Base-by-base conservation (phyloP, 2,888 invertebrate genomes). In the Galerucella nymphaeae region DNA sequence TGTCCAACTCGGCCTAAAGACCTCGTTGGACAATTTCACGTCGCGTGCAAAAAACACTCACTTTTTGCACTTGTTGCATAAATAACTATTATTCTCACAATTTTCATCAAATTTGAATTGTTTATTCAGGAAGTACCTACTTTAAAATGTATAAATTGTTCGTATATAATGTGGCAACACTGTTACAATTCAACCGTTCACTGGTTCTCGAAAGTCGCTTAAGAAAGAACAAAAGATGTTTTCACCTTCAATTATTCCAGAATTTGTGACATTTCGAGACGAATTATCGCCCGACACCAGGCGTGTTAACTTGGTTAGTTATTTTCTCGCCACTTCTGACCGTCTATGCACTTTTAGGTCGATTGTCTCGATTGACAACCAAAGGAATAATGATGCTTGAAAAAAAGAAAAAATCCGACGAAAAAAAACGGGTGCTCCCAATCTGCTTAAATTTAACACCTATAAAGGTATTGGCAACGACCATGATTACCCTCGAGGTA, bases 251-350 rank as follows among this genome's bases (percentile, higher is more conserved):
- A 82, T 82, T 82, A 82, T 82, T 82, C 82, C 59, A 76, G 78
- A 79, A 75, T 67, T 76, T 77, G 80, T 81, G 82, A 82, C 81
- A 76, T 79, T 78, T 77, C 80, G 78, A 82, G 85, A 85, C 84
- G 85, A 85, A 85, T 86, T 86, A 85, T 85, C 83, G 83, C 59
- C 81, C 84, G 82, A 84, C 85, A 84, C 84, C 81, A 82, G 82
- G 83, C 85, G 86, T 85, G 86, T 85, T 85, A 85, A 85, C 83
- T 84, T 81, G 84, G 84, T 85, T 85, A 85, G 86, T 86, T 86
- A 86, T 86, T 85, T 85, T 86, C 86, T 85, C 85, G 83, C 85
- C 83, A 80, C 74, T 78, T 72, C 62, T 61, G 61, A 69, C 53
- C 53, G 69, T 62, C 62, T 68, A 45, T 48, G 61, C 69, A 53